Evolutionary conservation across 2,797 vertebrate genomes (phyloP).

Genomic region (Pseudotriccus pelzelni): DNA sequence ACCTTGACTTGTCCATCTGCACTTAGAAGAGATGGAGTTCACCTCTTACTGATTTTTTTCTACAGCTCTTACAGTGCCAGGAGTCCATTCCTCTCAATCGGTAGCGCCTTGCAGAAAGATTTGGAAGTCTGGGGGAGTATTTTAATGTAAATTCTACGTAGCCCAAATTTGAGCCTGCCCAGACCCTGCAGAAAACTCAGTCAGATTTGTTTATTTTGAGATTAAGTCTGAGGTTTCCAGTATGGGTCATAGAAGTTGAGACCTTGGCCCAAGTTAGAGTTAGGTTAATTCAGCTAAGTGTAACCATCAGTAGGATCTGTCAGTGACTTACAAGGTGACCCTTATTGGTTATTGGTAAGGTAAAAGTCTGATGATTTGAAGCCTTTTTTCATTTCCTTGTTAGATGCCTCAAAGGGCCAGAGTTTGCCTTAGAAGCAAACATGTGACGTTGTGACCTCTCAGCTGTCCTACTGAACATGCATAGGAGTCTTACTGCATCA

Average conservation of each 20-base stretch:
- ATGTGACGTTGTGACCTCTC: background rate
- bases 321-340: background rate
- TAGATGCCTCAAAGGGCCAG: background rate
- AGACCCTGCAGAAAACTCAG: background rate
- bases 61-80: background rate
- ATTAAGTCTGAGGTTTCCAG: background rate
- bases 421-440: background rate
- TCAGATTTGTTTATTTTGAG: background rate
- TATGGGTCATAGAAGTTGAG: background rate
- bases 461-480: background rate
- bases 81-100: background rate
- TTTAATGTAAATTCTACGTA: background rate
- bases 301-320: background rate
- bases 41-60: background rate
- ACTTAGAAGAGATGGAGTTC: background rate
- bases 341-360: background rate
- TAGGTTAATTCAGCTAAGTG: background rate
- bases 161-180: background rate
- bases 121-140: background rate
- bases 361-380: background rate
- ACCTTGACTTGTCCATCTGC: background rate
- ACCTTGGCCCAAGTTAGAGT: background rate
- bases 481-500: background rate
- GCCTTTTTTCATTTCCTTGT: background rate
- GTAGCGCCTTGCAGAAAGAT: background rate